Percentiles rank a stretch among this genome's conserved stretches.
phyloP scores from a whole-genome alignment of 2,888 invertebrate genomes.

The Zelleria hepariella region DNA sequence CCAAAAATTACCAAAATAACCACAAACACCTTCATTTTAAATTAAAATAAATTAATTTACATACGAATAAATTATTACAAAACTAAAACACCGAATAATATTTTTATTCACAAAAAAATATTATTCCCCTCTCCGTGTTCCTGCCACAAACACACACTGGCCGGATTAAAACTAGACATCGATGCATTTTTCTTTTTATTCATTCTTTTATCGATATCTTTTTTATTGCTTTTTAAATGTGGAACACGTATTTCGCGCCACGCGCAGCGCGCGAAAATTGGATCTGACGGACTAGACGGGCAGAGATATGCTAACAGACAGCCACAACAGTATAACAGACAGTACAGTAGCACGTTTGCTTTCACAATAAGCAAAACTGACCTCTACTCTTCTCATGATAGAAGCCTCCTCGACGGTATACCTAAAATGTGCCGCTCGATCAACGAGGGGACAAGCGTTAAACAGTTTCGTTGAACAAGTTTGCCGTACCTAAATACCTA shows the following conservation, averaged over 20 bases:
- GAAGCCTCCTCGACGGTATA: no score
- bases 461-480: no score
- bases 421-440: no score
- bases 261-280: neutral
- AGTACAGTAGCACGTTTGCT: no score
- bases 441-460: no score
- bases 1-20: conserved; percentile 25
- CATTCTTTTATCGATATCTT: neutral
- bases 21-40: conserved; percentile 27
- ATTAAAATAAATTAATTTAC: neutral
- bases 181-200: neutral
- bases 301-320: neutral
- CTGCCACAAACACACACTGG: neutral
- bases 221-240: neutral
- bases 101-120: neutral
- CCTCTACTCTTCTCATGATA: no score
- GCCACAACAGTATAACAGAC: no score
- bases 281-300: neutral
- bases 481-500: no score
- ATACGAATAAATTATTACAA: neutral
- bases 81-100: neutral
- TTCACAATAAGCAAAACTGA: no score
- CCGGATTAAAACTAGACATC: neutral
- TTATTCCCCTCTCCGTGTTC: neutral
- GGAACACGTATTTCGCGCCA: neutral